Evolutionary conservation across 2,113 vertebrate genomes (phyloP).

Genomic region (Fulica atra): DNA sequence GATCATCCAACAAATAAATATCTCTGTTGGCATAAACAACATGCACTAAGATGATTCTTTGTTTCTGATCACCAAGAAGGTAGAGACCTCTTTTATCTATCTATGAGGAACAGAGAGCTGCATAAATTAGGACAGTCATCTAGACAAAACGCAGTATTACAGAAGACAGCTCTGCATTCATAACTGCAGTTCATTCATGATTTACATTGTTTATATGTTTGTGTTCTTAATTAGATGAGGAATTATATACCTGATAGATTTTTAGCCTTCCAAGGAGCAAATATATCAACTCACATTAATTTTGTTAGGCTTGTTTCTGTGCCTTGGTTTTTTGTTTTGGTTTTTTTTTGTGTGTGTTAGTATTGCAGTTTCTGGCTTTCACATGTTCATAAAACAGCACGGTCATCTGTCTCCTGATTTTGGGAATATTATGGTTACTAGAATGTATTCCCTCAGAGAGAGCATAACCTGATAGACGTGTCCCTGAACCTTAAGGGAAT

Average conservation of each 20-base stretch:
- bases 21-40: constrained; percentile 79
- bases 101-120: constrained; percentile 46
- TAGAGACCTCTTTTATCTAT: constrained; percentile 80
- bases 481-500: not conserved
- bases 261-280: not conserved
- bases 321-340: not conserved
- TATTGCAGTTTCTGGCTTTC: not conserved
- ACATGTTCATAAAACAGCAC: not conserved
- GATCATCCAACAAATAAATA: constrained; percentile 82
- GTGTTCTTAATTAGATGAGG: not conserved
- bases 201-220: not conserved
- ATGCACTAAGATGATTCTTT: constrained; percentile 80
- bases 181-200: not conserved
- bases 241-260: not conserved
- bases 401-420: not conserved
- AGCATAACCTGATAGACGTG: not conserved
- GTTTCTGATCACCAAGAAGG: constrained; percentile 82
- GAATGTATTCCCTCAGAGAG: not conserved
- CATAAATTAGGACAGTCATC: not conserved
- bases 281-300: not conserved
- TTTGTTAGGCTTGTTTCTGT: not conserved
- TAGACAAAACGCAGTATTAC: not conserved
- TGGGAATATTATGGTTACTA: not conserved
- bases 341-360: no score
- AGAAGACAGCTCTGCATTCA: not conserved